Evolutionary conservation across 2,797 vertebrate species (phyloP), one percentile per base, ranked within the genome.

Genomic region (Microctenopoma lineatum): DNA sequence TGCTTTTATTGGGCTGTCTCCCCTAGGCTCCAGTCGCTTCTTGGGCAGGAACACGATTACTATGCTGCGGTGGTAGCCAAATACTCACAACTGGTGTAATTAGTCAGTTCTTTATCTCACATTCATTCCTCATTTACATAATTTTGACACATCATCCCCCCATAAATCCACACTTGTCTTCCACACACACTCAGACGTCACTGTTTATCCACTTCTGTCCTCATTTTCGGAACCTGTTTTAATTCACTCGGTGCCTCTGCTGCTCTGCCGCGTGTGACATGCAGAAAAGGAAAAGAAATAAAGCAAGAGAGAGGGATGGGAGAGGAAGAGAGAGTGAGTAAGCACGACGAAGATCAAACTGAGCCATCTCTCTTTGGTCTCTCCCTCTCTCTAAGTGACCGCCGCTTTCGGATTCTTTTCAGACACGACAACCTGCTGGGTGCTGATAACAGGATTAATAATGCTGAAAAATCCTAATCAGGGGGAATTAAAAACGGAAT

Each of bases 381-480:
- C 41, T 47, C 36, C 39, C 62, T 93, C 93, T 94, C 93, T 94
- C 92, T 93, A 89, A 94, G 94, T 94, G 95, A 95, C 94, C 94
- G 93, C 94, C 88, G 90, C 94, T 94, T 94, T 75, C 64, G 72
- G 73, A 75, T 80, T 83, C 79, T 72, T 75, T 84, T 80, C 84
- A 81, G 73, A 77, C 94, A 93, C 91, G 94, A 95, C 95, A 95
- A 95, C 96, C 97, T 98, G 96, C 96, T 97, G 96, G 95, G 95
- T 92, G 93, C 95, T 97, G 96, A 98, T 98, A 98, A 97, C 96
- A 94, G 96, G 96, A 97, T 98, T 98, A 97, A 96, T 96, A 95
- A 93, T 92, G 91, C 93, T 91, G 92, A 93, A 94, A 95, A 96
- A 96, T 96, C 95, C 94, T 97, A 96, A 98, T 97, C 95, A 94